Conservation (phyloP, 2,888 invertebrate genomes). For the Homarus gammarus region DNA sequence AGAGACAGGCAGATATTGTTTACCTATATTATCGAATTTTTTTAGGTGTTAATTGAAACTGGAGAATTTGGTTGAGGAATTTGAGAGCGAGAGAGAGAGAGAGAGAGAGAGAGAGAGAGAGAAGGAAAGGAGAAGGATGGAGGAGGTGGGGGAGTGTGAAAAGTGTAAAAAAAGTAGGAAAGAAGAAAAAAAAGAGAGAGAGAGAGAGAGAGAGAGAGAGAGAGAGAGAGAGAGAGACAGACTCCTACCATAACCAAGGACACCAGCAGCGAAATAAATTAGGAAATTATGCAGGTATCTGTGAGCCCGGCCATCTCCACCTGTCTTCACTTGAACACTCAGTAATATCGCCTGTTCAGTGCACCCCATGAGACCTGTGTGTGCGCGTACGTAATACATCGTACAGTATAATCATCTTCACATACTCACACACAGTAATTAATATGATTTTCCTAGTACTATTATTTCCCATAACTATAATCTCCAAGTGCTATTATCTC, state of each 20-base stretch:
- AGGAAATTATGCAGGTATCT: conserved; percentile 39
- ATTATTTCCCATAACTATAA: no score
- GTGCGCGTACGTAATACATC: no score
- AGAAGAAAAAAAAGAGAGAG: conserved; percentile 46
- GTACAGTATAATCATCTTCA: no score
- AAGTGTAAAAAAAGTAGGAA: background rate
- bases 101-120: no score
- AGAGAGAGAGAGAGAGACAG: background rate
- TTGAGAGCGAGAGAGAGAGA: conserved; percentile 13
- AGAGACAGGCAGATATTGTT: background rate
- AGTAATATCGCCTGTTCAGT: background rate
- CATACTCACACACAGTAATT: no score
- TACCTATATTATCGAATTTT: background rate
- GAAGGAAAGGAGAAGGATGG: no score
- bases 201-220: conserved; percentile 35
- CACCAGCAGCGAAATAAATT: conserved; percentile 42
- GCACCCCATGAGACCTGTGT: background rate
- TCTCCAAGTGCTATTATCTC: no score
- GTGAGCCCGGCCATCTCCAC: background rate
- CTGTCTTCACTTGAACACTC: conserved; percentile 8
- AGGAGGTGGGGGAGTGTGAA: no score
- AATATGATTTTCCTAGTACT: no score
- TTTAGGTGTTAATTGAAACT: no score
- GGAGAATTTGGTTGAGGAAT: background rate
- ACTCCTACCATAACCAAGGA: background rate